Evolutionary conservation across 1,140 invertebrate species (phyloP).

Genomic region (Drosophila arawakana): DNA sequence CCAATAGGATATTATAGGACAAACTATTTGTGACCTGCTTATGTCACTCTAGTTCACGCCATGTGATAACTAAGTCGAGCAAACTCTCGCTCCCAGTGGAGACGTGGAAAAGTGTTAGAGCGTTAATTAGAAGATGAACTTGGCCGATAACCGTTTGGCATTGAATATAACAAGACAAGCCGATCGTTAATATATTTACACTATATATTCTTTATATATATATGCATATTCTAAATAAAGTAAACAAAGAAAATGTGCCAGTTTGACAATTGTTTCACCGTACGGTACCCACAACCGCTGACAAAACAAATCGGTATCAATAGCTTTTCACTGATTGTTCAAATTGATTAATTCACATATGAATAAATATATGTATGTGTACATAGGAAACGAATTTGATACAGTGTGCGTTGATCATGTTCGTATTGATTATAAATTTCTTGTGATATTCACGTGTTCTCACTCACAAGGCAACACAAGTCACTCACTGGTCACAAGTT

Average conservation of each 20-base stretch:
- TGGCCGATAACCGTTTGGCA: constrained; percentile 3
- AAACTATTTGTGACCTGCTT: too few relatives aligned
- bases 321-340: constrained; percentile 1
- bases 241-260: constrained; percentile 5
- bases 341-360: constrained; percentile 1
- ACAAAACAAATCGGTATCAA: background rate
- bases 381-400: too few relatives aligned
- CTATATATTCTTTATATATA: background rate
- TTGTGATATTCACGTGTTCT: constrained; percentile 15
- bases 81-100: too few relatives aligned
- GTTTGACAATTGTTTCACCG: background rate
- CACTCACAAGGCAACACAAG: background rate
- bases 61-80: too few relatives aligned
- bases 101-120: too few relatives aligned
- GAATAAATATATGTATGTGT: background rate
- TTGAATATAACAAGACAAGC: background rate
- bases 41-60: too few relatives aligned
- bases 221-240: background rate
- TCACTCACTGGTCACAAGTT: background rate
- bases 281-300: too few relatives aligned
- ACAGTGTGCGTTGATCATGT: background rate
- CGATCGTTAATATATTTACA: background rate
- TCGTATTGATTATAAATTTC: constrained; percentile 14
- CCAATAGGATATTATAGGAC: too few relatives aligned
- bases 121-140: background rate